Conservation (phyloP, 2,797 vertebrate species). For the Lepilemur ruficaudatus region DNA sequence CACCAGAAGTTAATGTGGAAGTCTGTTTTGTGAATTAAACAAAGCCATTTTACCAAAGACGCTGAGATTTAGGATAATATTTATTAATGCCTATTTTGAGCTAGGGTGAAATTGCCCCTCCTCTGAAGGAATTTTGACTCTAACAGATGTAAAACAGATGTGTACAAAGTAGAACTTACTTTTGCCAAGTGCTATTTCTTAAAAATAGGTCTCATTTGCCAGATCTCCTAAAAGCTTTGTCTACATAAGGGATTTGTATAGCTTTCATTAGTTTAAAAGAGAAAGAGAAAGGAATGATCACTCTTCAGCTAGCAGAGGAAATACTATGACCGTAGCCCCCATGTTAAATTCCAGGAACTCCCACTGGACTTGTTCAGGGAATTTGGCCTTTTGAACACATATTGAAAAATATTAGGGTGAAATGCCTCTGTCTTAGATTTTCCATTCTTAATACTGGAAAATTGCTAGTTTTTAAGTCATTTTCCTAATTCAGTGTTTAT, state of each 20-base stretch:
- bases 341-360: constrained; percentile 4
- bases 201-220: constrained; percentile 29
- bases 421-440: not conserved
- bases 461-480: not conserved
- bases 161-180: not conserved
- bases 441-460: not conserved
- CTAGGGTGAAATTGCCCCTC: not conserved
- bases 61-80: not conserved
- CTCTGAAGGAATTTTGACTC: constrained; percentile 20
- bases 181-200: constrained; percentile 20
- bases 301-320: not conserved
- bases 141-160: constrained; percentile 64
- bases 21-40: not conserved
- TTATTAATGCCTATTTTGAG: constrained; percentile 1
- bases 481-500: not conserved
- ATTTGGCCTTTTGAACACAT: not conserved
- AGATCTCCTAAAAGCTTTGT: not conserved
- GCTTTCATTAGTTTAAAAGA: constrained; percentile 8
- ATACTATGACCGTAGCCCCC: not conserved
- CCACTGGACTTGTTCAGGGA: not conserved
- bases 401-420: not conserved
- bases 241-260: not conserved
- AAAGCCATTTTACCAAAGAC: not conserved
- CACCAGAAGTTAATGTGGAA: not conserved
- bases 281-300: not conserved